Conservation (phyloP, 1,140 invertebrate species). For the Propsilocerus akamusi region DNA sequence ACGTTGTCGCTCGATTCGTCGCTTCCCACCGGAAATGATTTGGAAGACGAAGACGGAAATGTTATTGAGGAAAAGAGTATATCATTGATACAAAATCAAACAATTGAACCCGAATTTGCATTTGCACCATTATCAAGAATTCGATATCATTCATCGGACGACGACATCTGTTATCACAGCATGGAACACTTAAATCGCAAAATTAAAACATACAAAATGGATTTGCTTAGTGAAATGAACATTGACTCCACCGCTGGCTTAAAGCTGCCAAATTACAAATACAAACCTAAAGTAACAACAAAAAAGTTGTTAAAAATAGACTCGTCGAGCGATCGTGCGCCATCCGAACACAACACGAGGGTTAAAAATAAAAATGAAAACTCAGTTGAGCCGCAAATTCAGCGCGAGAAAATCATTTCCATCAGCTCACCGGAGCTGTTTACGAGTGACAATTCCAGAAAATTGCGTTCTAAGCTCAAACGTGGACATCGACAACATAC, state of each 20-base stretch:
- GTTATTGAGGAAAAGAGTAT: background rate
- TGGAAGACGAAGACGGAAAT: constrained; percentile 10
- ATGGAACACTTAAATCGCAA: background rate
- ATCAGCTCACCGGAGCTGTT: background rate
- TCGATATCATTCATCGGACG: background rate
- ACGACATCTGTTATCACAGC: background rate
- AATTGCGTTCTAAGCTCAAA: background rate
- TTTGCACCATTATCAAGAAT: background rate
- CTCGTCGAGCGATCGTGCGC: background rate
- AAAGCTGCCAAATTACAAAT: background rate
- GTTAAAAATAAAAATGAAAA: background rate
- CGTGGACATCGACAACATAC: background rate
- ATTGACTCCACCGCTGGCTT: background rate
- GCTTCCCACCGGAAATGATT: constrained; percentile 9
- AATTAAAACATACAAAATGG: background rate
- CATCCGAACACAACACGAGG: background rate
- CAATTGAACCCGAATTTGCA: too few relatives aligned
- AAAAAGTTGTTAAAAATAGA: constrained; percentile 1
- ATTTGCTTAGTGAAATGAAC: too few relatives aligned
- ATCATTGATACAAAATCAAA: background rate
- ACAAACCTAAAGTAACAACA: too few relatives aligned
- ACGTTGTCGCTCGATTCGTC: constrained; percentile 19
- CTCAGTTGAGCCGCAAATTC: background rate
- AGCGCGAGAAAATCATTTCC: background rate
- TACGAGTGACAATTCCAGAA: background rate